phyloP scores from a whole-genome alignment of 2,888 invertebrate species.

The Polylopha cassiicola region DNA sequence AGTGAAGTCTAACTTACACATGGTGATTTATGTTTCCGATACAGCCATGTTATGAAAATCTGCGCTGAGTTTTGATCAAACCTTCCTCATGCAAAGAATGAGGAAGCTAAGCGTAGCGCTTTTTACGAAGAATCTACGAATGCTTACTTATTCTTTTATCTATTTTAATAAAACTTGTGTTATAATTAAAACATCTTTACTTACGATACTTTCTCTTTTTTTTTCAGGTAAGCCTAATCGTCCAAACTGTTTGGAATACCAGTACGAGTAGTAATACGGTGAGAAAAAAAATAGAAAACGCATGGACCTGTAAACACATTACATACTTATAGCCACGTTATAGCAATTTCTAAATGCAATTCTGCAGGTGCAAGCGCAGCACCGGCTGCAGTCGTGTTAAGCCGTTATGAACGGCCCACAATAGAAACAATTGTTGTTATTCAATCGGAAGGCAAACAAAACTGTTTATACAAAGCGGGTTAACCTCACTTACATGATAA shows the following conservation, averaged over 20 bases:
- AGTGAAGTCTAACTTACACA: constrained; percentile 20
- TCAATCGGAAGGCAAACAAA: constrained; percentile 2
- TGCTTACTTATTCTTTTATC: not conserved
- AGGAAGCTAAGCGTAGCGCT: not conserved
- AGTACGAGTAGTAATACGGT: not conserved
- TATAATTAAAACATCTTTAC: not conserved
- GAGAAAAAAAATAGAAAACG: constrained; percentile 3
- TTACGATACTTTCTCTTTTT: constrained; percentile 23
- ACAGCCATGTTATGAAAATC: constrained; percentile 17
- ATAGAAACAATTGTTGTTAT: constrained; percentile 2
- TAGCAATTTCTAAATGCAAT: no score
- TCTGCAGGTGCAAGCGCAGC: no score
- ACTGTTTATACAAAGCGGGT: not conserved
- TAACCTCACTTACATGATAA: constrained; percentile 2
- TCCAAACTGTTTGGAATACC: not conserved
- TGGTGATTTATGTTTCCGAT: constrained; percentile 20
- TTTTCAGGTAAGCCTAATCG: constrained; percentile 42
- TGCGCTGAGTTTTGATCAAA: constrained; percentile 2
- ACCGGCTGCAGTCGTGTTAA: no score
- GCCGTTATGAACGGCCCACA: no score
- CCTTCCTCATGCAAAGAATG: not conserved
- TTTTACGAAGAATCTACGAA: not conserved
- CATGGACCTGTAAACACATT: not conserved
- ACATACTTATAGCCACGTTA: no score
- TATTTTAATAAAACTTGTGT: no score